Evolutionary conservation across 1,140 invertebrate species (phyloP), one percentile per base, ranked within the genome.

Genomic region (Philotrypesis tridentata): DNA sequence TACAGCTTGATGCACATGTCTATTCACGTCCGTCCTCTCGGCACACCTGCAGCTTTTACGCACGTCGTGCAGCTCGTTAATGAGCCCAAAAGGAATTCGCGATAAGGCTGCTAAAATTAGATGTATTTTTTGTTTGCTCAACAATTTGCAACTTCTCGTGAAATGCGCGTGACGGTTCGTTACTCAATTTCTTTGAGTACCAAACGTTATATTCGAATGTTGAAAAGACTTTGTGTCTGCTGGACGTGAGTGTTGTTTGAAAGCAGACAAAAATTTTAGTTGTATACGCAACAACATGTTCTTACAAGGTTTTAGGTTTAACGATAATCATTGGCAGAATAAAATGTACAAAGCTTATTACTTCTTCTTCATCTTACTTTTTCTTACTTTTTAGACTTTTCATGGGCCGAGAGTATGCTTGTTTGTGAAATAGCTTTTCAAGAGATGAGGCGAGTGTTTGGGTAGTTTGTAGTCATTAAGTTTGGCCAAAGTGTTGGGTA

Each of bases 71-170:
- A 43, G 21, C n/a, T 25, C 61, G 63, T 85, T 88, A 89, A 89
- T 87, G 85, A 88, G 85, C 85, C 84, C 83, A 83, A 85, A 85
- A 86, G 85, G 85, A 88, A 87, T 87, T 86, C 84, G 79, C 84
- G 86, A 87, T 85, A 82, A 87, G 85, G 72, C 82, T 77, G 76
- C 83, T 83, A 60, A 60, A 60, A 60, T 65, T 27, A 21, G 11
- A 14, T 65, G 11, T 65, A 65, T 65, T n/a, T 63, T 60, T 60
- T n/a, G 55, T 7, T 1, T 23, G 12, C 14, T 8, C 23, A 61
- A 14, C 40, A 14, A 4, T 43, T 14, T 43, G 40, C 40, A 55
- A 17, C 17, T 55, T 55, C 48, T 55, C 6, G 21, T 55, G 48
- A 55, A 37, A 55, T 55, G 1, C n/a, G n/a, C n/a, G n/a, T n/a